phyloP scores from a whole-genome alignment of 1,140 invertebrate species.

The Lordiphosa collinella region DNA sequence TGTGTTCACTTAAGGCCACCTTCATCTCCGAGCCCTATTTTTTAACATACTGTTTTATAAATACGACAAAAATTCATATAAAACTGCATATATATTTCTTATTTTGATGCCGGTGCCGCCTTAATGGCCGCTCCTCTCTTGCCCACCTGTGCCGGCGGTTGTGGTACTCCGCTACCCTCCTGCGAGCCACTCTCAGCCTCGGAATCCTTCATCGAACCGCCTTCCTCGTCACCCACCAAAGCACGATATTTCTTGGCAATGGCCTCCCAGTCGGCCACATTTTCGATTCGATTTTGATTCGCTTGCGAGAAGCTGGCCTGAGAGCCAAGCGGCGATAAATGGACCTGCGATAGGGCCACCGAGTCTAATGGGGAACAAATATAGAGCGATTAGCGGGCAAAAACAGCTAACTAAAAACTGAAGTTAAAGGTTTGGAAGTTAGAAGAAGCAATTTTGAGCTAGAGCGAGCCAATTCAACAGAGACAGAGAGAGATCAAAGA shows the following conservation, averaged over 20 bases:
- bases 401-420: neutral
- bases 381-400: conserved; percentile 16
- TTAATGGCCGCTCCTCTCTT: conserved; percentile 47
- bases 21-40: too few species aligned
- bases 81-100: conserved; percentile 4
- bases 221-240: conserved; percentile 80
- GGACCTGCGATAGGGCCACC: conserved; percentile 86
- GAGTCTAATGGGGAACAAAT: conserved; percentile 82
- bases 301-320: conserved; percentile 87
- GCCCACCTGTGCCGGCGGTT: conserved; percentile 72
- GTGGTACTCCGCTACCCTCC: conserved; percentile 55
- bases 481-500: conserved; percentile 25
- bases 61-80: conserved; percentile 2
- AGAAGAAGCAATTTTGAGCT: conserved; percentile 71
- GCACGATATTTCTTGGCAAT: conserved; percentile 94
- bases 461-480: conserved; percentile 58
- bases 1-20: too few species aligned
- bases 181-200: conserved; percentile 72
- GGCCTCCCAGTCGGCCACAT: conserved; percentile 93
- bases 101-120: conserved; percentile 25
- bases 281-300: conserved; percentile 88
- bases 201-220: conserved; percentile 73
- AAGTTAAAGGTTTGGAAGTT: conserved; percentile 23
- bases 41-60: conserved; percentile 4
- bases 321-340: conserved; percentile 89